Percentiles rank a stretch among this genome's conserved stretches.
Evolutionary conservation across 2,888 invertebrate genomes (phyloP).

Genomic region (Ametastegia equiseti): DNA sequence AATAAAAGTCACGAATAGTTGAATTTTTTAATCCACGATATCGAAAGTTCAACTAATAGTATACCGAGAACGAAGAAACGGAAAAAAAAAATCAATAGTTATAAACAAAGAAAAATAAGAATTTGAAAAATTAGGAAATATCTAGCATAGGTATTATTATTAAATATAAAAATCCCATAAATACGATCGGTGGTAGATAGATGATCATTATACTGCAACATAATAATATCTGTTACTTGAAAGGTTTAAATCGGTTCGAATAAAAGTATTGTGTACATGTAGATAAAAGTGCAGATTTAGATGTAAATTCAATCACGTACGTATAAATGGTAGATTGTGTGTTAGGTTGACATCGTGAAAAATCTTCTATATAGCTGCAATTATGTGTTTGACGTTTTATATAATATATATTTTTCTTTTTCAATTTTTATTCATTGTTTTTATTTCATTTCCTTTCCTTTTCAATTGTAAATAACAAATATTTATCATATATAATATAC

Average conservation of each 20-base stretch:
- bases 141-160: not conserved
- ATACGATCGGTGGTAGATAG: not conserved
- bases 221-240: not conserved
- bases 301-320: not conserved
- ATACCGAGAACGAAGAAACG: too few species aligned
- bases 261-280: not conserved
- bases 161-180: not conserved
- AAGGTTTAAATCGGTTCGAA: not conserved
- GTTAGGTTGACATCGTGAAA: not conserved
- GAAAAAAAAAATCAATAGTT: too few species aligned
- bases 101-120: too few species aligned
- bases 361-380: not conserved
- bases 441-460: not conserved
- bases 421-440: not conserved
- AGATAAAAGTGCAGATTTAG: not conserved
- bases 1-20: not conserved
- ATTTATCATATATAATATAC: not conserved
- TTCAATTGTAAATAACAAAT: slow-evolving; percentile 5
- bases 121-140: not conserved
- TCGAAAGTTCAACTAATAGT: too few species aligned
- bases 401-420: not conserved
- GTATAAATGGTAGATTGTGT: not conserved
- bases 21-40: too few species aligned
- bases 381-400: not conserved
- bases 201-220: not conserved